Percentiles rank a stretch among this genome's conserved stretches.
Evolutionary conservation across 1,140 invertebrate species (phyloP).

Genomic region (Bombus sylvicola): DNA sequence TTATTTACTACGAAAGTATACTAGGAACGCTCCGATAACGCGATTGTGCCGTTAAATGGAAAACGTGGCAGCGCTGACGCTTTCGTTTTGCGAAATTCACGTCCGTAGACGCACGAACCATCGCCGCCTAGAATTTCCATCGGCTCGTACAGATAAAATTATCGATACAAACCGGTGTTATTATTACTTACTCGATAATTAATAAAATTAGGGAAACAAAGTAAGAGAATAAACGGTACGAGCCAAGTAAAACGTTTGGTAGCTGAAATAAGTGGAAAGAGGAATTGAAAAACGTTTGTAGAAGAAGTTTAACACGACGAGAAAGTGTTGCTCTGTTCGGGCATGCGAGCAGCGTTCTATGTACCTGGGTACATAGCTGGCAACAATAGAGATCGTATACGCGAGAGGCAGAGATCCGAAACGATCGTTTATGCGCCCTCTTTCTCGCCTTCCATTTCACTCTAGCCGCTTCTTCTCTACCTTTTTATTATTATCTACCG

Average conservation of each 20-base stretch:
- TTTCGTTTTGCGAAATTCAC: background rate
- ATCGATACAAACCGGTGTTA: background rate
- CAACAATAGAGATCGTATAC: constrained; percentile 61
- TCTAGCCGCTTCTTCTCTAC: constrained; percentile 4
- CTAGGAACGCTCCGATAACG: background rate
- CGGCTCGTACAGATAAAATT: background rate
- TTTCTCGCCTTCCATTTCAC: constrained; percentile 14
- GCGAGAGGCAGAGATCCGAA: constrained; percentile 59
- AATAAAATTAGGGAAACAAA: no score
- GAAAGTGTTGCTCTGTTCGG: no score
- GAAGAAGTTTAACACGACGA: background rate
- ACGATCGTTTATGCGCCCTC: constrained; percentile 15
- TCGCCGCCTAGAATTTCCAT: background rate
- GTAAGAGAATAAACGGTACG: accelerated
- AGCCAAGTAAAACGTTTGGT: background rate
- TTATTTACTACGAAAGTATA: background rate
- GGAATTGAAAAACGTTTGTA: background rate
- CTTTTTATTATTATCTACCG: constrained; percentile 70
- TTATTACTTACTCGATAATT: accelerated
- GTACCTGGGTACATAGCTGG: background rate
- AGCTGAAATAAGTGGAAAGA: background rate
- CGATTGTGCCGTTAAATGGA: background rate
- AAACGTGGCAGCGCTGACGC: background rate
- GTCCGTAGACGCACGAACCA: background rate
- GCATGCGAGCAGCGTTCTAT: background rate